Evolutionary conservation across 2,113 vertebrate species (phyloP), one percentile per base, ranked within the genome.

Genomic region (Notiomystis cincta): DNA sequence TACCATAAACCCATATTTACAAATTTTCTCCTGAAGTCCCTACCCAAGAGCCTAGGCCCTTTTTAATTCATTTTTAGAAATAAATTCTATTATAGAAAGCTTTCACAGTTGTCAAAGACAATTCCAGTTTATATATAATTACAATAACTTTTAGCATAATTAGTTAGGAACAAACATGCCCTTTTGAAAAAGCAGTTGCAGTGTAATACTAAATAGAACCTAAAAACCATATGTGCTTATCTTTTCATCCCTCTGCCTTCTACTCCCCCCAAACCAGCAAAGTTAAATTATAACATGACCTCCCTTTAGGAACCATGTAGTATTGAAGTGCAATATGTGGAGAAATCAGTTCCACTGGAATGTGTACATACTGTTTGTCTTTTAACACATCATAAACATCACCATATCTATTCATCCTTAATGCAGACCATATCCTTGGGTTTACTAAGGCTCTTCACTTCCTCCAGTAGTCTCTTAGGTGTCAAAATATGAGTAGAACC

Each of bases 401-500:
- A 87, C 77, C 72, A 82, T 27, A 73, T 96, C 83, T 98, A 98
- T 50, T 99, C 99, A 30, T 99, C 96, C 76, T 98, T 98, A 67
- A 98, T 73, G 67, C 95, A 98, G 50, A 99, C 97, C 44, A 86
- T 97, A 91, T 99, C 98, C 97, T 98, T 98, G 13, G 97, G 90
- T 96, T 99, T 99, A 97, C 95, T 99, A 93, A 99, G 98, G 71
- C 96, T 98, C 97, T 99, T 99, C 90, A 99, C 98, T 87, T 99
- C 98, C 89, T 99, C 98, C 97, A 99, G 97, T 62, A 99, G 98
- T 77, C 95, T 96, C 89, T 70, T 98, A 44, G 99, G 99, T 81
- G 99, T 99, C 93, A 99, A 93, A 97, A 99, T 98, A 94, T 99
- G 99, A 21, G 99, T 99, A 51, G 99, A 99, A 90, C 99, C 99